Evolutionary conservation across 1,140 invertebrate species (phyloP), one percentile per base, ranked within the genome.

Genomic region (Listronotus oregonensis): DNA sequence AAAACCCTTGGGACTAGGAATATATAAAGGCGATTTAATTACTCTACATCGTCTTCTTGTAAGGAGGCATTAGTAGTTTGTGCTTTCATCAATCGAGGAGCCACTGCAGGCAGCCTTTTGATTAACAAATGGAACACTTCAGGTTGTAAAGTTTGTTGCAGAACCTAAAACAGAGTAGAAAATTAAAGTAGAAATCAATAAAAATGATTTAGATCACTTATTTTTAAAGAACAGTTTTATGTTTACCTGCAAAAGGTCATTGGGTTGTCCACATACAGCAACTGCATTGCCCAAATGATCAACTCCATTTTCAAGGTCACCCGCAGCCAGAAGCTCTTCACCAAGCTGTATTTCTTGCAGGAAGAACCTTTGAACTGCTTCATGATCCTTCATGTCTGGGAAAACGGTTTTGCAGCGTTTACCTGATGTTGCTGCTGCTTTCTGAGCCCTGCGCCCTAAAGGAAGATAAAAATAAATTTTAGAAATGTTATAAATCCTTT

Each of bases 201-300:
- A n/a, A n/a, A n/a, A n/a, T n/a, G n/a, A n/a, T n/a, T n/a, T n/a
- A 5, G 21, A 5, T 27, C 21, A 27, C 21, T 27, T 27, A 27
- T 27, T 27, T 5, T 27, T 1, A 5, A 27, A 27, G 5, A 27
- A 27, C 5, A 27, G 21, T 1, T 27, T 27, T 27, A 27, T 27
- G 21, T 27, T 27, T 49, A 65, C 63, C 80, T 94, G 89, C 17
- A 99, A 82, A 11, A 98, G 81, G 75, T 97, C 93, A 70, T 94
- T 89, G 0, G 95, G 94, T 77, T 98, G 95, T 17, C 94, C 93
- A 80, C 96, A 98, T 2, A 98, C 92, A n/a, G 94, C 91, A 21
- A 98, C 90, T 17, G 96, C 96, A 79, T 95, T 95, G 27, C 91
- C 90, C 63, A 99, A 85, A 81, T 98, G 96, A 77, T 98, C 95